phyloP scores from a whole-genome alignment of 2,113 vertebrate species.

The Gymnocephalus cernua region DNA sequence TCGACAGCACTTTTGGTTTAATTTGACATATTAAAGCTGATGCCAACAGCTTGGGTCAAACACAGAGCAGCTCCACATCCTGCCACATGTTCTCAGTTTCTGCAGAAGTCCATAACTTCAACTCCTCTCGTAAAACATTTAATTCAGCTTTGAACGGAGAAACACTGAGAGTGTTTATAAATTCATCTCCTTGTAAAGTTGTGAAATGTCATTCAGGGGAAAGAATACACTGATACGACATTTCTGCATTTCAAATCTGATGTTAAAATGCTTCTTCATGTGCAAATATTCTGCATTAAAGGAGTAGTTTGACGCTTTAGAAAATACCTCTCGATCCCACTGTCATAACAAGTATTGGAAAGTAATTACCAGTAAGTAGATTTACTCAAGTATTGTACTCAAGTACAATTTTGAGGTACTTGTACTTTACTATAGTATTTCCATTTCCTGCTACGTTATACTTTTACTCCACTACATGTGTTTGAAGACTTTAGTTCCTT shows the following conservation, averaged over 20 bases:
- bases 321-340: not conserved
- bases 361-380: no score
- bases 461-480: not conserved
- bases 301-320: not conserved
- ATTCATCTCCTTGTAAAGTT: conserved; percentile 19
- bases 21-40: conserved; percentile 79
- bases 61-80: conserved; percentile 58
- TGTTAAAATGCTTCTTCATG: not conserved
- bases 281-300: not conserved
- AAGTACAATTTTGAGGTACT: not conserved
- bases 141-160: conserved; percentile 46
- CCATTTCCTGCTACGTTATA: not conserved
- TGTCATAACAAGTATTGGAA: not conserved
- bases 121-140: conserved; percentile 69
- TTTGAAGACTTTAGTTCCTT: no score
- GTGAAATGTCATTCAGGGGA: not conserved
- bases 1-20: conserved; percentile 69
- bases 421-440: not conserved
- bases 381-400: no score
- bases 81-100: conserved; percentile 66
- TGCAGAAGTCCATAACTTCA: conserved; percentile 61
- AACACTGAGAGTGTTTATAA: conserved; percentile 65
- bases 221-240: not conserved
- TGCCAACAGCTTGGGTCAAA: conserved; percentile 72
- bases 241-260: not conserved